Evolutionary conservation across 2,888 invertebrate genomes (phyloP).

Genomic region (Clepsis dumicolana): DNA sequence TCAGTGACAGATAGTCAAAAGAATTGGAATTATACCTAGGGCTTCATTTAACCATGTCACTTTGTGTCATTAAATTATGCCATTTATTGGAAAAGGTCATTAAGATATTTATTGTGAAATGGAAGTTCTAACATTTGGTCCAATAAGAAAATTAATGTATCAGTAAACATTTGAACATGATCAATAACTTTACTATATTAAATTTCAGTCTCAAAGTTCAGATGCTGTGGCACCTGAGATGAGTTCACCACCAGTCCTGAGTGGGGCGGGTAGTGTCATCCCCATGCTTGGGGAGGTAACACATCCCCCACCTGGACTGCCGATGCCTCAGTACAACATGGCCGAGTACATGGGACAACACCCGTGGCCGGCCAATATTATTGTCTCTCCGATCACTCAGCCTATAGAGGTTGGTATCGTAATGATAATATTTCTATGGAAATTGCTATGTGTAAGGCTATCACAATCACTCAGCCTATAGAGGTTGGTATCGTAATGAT

Average conservation of each 20-base stretch:
- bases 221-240: slow-evolving; percentile 71
- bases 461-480: slow-evolving; percentile 75
- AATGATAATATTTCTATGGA: not conserved
- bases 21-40: too few species aligned
- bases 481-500: slow-evolving; percentile 78
- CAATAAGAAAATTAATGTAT: too few species aligned
- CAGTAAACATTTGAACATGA: not conserved
- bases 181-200: not conserved
- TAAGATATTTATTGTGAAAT: too few species aligned
- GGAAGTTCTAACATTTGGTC: too few species aligned
- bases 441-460: not conserved
- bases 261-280: slow-evolving; percentile 66
- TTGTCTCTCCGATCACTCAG: slow-evolving; percentile 75
- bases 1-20: too few species aligned
- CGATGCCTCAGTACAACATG: slow-evolving; percentile 80
- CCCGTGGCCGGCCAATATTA: slow-evolving; percentile 79
- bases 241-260: slow-evolving; percentile 72
- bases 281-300: slow-evolving; percentile 74
- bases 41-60: too few species aligned
- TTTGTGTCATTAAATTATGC: too few species aligned
- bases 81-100: too few species aligned
- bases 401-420: slow-evolving; percentile 79
- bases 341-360: slow-evolving; percentile 79
- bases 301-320: slow-evolving; percentile 79
- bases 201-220: slow-evolving; percentile 67